Conservation (phyloP, 2,797 vertebrate genomes). For the Rhabdophis nuchalis region DNA sequence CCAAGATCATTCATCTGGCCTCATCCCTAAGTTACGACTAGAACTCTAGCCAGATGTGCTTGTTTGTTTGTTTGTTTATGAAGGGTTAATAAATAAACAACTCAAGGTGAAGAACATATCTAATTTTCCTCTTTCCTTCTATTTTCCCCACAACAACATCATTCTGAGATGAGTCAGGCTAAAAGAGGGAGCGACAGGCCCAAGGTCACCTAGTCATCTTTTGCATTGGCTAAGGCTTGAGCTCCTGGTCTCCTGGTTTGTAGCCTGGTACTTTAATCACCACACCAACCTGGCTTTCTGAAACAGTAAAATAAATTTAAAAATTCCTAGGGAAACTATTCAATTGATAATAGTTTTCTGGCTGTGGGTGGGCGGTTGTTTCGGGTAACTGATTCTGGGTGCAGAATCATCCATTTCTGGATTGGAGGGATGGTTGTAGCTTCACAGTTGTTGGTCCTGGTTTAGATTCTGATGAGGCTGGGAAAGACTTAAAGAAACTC, state of each 20-base stretch:
- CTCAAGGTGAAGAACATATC: background rate
- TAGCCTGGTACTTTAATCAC: background rate
- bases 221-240: background rate
- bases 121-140: background rate
- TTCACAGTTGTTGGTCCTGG: background rate
- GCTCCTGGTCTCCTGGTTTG: background rate
- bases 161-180: background rate
- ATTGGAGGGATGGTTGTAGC: background rate
- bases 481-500: background rate
- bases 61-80: background rate
- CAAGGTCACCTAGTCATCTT: background rate
- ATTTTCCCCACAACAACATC: background rate
- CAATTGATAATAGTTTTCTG: background rate
- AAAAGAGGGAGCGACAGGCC: background rate
- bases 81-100: background rate
- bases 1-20: too few relatives aligned
- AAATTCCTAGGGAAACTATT: background rate
- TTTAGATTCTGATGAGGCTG: background rate
- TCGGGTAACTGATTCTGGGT: background rate
- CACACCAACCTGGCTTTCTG: background rate
- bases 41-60: too few relatives aligned
- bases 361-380: background rate
- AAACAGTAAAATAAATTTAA: background rate
- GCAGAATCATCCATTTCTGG: background rate
- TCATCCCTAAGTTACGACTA: too few relatives aligned